These are phyloP conservation scores for Nephrotoma guestfalica DNA, from an alignment of 2,888 invertebrate genomes.

Conservation along the genomic window DNA sequence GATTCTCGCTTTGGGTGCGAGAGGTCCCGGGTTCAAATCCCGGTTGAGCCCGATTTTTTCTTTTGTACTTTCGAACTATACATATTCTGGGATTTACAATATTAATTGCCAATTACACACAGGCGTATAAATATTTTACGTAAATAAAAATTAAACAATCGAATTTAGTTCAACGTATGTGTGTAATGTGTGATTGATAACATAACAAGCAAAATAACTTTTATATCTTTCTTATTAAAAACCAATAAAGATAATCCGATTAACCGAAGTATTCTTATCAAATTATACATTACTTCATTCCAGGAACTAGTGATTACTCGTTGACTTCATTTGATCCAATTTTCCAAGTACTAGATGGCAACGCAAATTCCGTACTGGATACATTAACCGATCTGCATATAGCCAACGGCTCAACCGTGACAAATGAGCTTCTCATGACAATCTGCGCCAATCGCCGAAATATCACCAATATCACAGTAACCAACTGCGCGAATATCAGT, in stretches of 20 bases:
- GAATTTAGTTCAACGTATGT: too few relatives aligned
- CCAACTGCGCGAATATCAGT: neutral
- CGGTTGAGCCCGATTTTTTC: constrained; percentile 25
- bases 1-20: constrained; percentile 33
- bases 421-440: neutral
- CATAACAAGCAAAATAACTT: too few relatives aligned
- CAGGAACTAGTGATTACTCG: neutral
- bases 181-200: too few relatives aligned
- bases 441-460: neutral
- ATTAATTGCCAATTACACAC: neutral
- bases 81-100: neutral
- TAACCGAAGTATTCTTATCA: neutral
- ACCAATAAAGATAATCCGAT: neutral
- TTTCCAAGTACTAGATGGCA: neutral
- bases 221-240: neutral
- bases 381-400: neutral
- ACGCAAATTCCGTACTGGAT: neutral
- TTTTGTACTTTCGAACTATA: neutral
- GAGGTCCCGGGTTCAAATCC: constrained; percentile 33
- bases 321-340: neutral
- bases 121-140: neutral
- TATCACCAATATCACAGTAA: neutral
- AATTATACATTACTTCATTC: neutral
- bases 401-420: neutral
- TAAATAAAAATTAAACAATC: too few relatives aligned